Evolutionary conservation across 1,140 invertebrate genomes (phyloP).

Genomic region (Ladona fulva): DNA sequence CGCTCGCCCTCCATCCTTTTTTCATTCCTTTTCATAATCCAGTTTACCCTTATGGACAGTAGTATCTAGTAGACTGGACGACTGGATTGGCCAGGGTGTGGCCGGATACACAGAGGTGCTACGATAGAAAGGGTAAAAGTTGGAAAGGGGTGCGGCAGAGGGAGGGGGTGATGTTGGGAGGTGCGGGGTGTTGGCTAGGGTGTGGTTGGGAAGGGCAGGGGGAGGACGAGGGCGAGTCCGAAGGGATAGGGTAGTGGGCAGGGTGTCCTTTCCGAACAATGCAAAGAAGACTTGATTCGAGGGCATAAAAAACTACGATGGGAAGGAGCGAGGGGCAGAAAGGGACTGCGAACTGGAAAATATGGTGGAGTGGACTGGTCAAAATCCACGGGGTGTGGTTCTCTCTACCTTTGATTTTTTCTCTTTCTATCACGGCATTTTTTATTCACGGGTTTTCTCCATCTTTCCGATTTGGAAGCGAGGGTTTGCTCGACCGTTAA

Average conservation of each 20-base stretch:
- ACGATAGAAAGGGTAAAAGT: too few relatives aligned
- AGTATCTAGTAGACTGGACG: not conserved
- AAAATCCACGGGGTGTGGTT: not conserved
- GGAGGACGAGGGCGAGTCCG: not conserved
- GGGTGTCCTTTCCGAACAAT: not conserved
- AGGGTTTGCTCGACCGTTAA: not conserved
- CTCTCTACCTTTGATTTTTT: not conserved
- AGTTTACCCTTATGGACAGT: not conserved
- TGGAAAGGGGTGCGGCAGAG: too few relatives aligned
- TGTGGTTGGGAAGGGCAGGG: not conserved
- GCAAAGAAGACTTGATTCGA: not conserved
- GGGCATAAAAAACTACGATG: not conserved
- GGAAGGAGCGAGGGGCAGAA: not conserved
- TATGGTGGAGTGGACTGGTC: conserved; percentile 2
- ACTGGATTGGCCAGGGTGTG: not conserved
- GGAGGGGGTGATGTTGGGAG: not conserved
- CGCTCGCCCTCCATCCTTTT: not conserved
- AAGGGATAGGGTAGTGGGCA: not conserved
- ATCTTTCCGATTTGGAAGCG: not conserved
- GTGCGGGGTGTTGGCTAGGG: not conserved
- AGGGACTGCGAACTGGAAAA: not conserved
- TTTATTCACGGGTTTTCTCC: not conserved
- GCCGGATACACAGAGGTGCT: not conserved
- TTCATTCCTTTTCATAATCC: not conserved
- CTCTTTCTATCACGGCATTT: not conserved